A percentile compares a stretch with the other conserved stretches of the same genome.
Conservation (phyloP, 92 coral and sea anemone species). For the Virgularia gustaviana region DNA sequence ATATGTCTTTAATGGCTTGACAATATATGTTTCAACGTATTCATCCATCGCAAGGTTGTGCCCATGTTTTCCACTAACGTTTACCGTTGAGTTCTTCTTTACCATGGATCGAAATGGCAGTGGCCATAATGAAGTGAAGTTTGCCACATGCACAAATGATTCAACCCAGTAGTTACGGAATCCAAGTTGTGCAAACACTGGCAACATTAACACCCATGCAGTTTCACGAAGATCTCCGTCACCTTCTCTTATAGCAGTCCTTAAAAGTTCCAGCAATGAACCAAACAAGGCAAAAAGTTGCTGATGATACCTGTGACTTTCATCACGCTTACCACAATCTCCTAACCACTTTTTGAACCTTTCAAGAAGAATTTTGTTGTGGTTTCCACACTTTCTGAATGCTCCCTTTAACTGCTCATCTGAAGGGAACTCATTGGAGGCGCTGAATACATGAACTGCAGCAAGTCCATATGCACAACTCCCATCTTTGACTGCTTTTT, state of each 20-base stretch:
- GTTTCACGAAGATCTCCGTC: slow-evolving; percentile 16
- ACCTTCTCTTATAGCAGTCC: neutral
- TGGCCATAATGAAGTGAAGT: slow-evolving; percentile 11
- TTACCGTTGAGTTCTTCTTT: slow-evolving; percentile 13
- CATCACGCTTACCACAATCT: neutral
- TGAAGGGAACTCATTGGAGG: slow-evolving; percentile 8
- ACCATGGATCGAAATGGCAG: slow-evolving; percentile 10
- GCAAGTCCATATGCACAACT: slow-evolving; percentile 31
- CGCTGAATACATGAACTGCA: slow-evolving; percentile 29
- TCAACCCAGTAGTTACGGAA: slow-evolving; percentile 16
- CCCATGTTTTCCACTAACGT: slow-evolving; percentile 18
- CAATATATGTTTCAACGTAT: slow-evolving; percentile 29
- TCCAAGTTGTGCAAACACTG: slow-evolving; percentile 17
- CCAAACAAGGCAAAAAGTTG: slow-evolving; percentile 17
- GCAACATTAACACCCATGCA: slow-evolving; percentile 25
- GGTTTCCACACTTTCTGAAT: slow-evolving; percentile 8
- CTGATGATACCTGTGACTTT: slow-evolving; percentile 15
- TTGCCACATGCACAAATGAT: too few relatives aligned
- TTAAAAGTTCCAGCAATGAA: neutral
- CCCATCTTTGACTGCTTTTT: slow-evolving; percentile 24
- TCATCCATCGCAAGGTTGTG: slow-evolving; percentile 19
- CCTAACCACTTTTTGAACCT: slow-evolving; percentile 16
- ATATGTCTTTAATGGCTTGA: slow-evolving; percentile 17
- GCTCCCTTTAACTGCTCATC: neutral
- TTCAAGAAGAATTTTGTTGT: slow-evolving; percentile 11